Percentiles rank a stretch among this genome's conserved stretches.
Conservation (phyloP, 2,113 vertebrate species). For the Lepus americanus region DNA sequence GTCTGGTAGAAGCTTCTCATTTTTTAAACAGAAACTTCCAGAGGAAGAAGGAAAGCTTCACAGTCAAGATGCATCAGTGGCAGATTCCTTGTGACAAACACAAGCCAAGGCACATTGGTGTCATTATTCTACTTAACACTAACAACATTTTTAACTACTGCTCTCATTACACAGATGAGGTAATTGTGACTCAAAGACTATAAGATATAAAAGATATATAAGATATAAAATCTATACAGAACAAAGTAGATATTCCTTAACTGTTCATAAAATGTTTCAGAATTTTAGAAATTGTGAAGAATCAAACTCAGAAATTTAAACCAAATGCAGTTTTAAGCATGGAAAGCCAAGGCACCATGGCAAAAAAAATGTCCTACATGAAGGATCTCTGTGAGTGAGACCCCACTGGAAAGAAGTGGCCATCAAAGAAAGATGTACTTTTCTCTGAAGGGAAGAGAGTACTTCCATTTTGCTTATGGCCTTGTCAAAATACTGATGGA, state of each 20-base stretch:
- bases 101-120: neutral
- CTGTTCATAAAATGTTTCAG: neutral
- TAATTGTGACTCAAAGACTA: neutral
- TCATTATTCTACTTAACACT: neutral
- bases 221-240: neutral
- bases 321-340: neutral
- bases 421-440: no score
- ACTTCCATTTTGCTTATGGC: no score
- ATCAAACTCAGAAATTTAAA: neutral
- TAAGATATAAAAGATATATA: neutral
- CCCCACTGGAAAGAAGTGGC: no score
- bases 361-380: no score
- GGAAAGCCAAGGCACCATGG: no score
- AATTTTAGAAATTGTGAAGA: slow-evolving; percentile 13
- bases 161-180: neutral
- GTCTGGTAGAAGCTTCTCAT: neutral
- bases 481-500: no score
- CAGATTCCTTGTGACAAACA: neutral
- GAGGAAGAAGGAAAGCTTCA: neutral
- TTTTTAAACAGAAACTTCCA: neutral
- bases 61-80: neutral
- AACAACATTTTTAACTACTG: neutral
- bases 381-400: no score
- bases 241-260: neutral
- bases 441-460: no score